Percentiles rank a stretch among this genome's conserved stretches.
These are phyloP conservation scores for Tribolium castaneum DNA, from an alignment of 1,140 invertebrate species.

Conservation along the genomic window DNA sequence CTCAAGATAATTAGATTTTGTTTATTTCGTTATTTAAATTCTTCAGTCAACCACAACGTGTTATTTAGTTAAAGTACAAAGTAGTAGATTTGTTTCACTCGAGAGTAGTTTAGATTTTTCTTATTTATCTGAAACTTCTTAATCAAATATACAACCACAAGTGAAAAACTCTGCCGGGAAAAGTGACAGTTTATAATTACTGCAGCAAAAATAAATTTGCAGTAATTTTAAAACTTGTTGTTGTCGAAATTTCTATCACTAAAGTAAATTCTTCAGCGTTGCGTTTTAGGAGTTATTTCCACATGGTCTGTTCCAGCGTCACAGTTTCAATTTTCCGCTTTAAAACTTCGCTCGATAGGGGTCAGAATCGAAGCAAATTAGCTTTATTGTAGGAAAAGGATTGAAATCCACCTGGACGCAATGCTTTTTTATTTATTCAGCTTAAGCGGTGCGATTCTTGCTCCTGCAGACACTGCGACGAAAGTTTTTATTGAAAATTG, in stretches of 20 bases:
- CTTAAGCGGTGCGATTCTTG: conserved; percentile 10
- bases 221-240: conserved; percentile 8
- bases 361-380: conserved; percentile 1
- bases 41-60: too few species aligned
- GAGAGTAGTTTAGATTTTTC: too few species aligned
- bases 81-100: too few species aligned
- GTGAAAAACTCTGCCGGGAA: not conserved
- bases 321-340: conserved; percentile 27
- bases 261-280: conserved; percentile 27
- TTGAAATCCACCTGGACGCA: conserved; percentile 31
- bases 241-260: conserved; percentile 7
- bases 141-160: not conserved
- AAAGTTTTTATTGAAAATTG: conserved; percentile 1
- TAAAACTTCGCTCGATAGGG: conserved; percentile 14
- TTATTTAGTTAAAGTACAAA: too few species aligned
- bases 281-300: conserved; percentile 21
- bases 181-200: conserved; percentile 6
- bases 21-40: too few species aligned
- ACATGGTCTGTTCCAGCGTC: conserved; percentile 16
- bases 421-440: conserved; percentile 16
- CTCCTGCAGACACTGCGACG: not conserved
- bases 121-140: not conserved
- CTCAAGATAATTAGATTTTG: too few species aligned
- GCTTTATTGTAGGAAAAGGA: conserved; percentile 18
- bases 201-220: conserved; percentile 17